These are phyloP conservation scores for Temnothorax rugatulus DNA, from an alignment of 2,888 invertebrate genomes.

Conservation along the genomic window DNA sequence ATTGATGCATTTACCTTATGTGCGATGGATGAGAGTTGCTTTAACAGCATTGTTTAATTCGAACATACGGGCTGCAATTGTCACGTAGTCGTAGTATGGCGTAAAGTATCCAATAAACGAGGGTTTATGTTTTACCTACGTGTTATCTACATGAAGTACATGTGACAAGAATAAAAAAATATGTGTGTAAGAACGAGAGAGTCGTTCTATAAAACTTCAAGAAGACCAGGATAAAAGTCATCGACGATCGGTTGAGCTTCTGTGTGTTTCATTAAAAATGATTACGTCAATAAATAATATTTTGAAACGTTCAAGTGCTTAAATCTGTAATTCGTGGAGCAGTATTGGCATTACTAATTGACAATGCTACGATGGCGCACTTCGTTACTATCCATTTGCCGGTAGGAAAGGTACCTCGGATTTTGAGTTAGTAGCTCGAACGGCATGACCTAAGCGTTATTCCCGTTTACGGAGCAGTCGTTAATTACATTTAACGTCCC, in stretches of 20 bases:
- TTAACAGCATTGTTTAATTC: not conserved
- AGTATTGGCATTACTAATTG: not conserved
- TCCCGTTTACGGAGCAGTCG: conserved; percentile 66
- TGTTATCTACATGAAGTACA: not conserved
- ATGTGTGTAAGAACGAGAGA: not conserved
- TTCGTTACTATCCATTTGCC: conserved; percentile 27
- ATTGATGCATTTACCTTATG: not conserved
- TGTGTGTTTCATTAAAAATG: not conserved
- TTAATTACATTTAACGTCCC: conserved; percentile 76
- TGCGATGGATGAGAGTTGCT: not conserved
- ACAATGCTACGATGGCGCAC: not conserved
- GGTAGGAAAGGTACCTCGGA: conserved; percentile 12
- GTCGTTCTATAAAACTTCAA: not conserved
- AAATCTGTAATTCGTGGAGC: not conserved
- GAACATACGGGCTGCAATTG: conserved; percentile 31
- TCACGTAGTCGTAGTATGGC: conserved; percentile 65
- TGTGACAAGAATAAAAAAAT: not conserved
- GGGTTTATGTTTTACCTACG: conserved; percentile 57
- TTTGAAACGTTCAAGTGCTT: not conserved
- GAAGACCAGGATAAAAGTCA: not conserved
- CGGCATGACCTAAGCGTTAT: conserved; percentile 59
- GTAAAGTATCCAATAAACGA: conserved; percentile 67
- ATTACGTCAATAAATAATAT: not conserved
- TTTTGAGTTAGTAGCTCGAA: conserved; percentile 15
- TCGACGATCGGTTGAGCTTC: not conserved